These are phyloP conservation scores for Thyatira batis DNA, from an alignment of 2,888 invertebrate species.

Conservation along the genomic window DNA sequence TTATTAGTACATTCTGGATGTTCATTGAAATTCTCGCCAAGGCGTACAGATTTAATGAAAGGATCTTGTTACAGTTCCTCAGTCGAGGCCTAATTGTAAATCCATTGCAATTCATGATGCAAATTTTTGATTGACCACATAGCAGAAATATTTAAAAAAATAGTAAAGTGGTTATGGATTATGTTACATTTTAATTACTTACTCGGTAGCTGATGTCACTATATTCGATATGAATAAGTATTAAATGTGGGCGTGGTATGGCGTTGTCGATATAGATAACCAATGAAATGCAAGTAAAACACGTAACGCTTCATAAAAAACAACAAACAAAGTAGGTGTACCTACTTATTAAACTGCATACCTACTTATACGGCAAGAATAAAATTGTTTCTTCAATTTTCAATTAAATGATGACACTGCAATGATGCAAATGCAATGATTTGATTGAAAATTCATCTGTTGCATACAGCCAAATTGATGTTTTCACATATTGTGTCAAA, in stretches of 20 bases:
- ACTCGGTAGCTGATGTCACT: constrained; percentile 32
- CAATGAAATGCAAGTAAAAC: background rate
- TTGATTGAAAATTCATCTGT: too few species aligned
- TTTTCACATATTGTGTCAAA: too few species aligned
- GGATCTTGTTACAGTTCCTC: too few species aligned
- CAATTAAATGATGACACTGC: background rate
- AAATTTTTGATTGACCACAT: constrained; percentile 3
- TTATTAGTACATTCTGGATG: constrained; percentile 22
- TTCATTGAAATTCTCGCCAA: too few species aligned
- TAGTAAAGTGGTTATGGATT: background rate
- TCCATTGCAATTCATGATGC: too few species aligned
- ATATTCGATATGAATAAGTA: constrained; percentile 22
- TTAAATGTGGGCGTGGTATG: constrained; percentile 24
- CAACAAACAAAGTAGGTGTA: background rate
- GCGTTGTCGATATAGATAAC: background rate
- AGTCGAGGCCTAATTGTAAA: too few species aligned
- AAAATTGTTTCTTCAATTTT: too few species aligned
- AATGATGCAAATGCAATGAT: too few species aligned
- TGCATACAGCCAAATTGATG: too few species aligned
- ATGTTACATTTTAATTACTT: constrained; percentile 13
- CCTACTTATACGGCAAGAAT: too few species aligned
- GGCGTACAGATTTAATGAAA: too few species aligned
- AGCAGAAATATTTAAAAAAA: background rate
- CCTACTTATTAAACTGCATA: background rate
- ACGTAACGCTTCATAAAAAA: background rate